Conservation (phyloP, 2,797 vertebrate species). For the Tragelaphus oryx region DNA sequence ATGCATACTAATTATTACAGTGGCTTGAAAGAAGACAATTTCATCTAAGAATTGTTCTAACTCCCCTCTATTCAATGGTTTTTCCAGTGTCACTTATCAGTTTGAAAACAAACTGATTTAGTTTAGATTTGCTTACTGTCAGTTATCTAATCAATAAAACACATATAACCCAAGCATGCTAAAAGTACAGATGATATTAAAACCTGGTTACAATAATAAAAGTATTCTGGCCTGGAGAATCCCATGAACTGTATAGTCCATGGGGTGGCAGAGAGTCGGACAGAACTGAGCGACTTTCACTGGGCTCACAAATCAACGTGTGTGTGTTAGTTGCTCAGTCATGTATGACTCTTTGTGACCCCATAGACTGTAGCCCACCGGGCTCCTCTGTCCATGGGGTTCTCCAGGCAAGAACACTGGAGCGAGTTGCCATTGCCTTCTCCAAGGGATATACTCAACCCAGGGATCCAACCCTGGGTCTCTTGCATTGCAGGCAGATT, state of each 20-base stretch:
- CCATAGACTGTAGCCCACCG: neutral
- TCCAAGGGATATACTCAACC: neutral
- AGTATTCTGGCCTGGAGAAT: neutral
- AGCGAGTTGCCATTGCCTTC: neutral
- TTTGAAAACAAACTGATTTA: constrained; percentile 7
- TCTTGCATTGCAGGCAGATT: neutral
- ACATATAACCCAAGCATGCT: neutral
- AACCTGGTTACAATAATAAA: neutral
- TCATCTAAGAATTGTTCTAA: neutral
- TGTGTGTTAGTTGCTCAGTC: neutral
- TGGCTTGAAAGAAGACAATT: constrained; percentile 7
- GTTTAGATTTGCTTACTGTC: constrained; percentile 5
- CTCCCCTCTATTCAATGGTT: neutral
- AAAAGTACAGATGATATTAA: constrained; percentile 19
- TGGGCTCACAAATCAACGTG: neutral
- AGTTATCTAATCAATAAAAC: constrained; percentile 7
- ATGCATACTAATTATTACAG: neutral
- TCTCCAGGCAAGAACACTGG: neutral
- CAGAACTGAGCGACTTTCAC: neutral
- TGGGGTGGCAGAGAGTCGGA: neutral
- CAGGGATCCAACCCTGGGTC: neutral
- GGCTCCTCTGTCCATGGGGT: neutral
- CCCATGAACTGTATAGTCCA: neutral
- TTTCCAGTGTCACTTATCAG: neutral
- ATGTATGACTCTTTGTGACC: neutral